Evolutionary conservation across 2,888 invertebrate genomes (phyloP).

Genomic region (Gasteruption jaculator): DNA sequence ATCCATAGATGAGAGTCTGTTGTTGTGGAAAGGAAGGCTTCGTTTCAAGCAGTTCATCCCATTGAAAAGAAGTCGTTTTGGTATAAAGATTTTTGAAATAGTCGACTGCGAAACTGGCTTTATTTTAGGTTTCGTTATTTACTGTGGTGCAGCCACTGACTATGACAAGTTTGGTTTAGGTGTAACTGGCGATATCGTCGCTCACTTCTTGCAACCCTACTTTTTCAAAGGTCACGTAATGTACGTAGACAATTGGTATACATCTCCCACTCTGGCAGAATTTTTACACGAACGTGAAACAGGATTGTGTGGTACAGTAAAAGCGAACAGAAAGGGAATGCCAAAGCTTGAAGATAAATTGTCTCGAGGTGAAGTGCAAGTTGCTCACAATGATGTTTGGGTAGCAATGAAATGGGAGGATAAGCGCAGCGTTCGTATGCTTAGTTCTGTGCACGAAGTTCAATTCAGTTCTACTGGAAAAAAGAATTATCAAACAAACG

Average conservation of each 20-base stretch:
- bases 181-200: conserved; percentile 19
- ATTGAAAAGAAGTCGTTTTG: too few relatives aligned
- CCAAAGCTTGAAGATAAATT: too few relatives aligned
- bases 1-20: too few relatives aligned
- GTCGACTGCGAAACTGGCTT: conserved; percentile 20
- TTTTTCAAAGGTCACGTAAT: too few relatives aligned
- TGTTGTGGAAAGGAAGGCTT: conserved; percentile 8
- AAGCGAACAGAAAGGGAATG: conserved; percentile 18
- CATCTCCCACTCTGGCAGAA: too few relatives aligned
- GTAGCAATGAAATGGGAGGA: conserved; percentile 36
- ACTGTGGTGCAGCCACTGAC: conserved; percentile 7
- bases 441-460: conserved; percentile 23
- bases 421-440: conserved; percentile 32
- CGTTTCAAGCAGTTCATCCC: too few relatives aligned
- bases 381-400: conserved; percentile 13
- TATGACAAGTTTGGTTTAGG: conserved; percentile 17
- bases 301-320: conserved; percentile 17
- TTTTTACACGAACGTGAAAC: conserved; percentile 19
- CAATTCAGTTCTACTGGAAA: conserved; percentile 19
- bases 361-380: conserved; percentile 19
- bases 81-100: too few relatives aligned
- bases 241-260: too few relatives aligned
- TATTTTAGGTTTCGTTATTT: too few relatives aligned
- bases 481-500: conserved; percentile 17
- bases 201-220: conserved; percentile 18